Evolutionary conservation across 35 echinoderm and acorn worm species (phyloP).

Genomic region (Ptychodera flava): DNA sequence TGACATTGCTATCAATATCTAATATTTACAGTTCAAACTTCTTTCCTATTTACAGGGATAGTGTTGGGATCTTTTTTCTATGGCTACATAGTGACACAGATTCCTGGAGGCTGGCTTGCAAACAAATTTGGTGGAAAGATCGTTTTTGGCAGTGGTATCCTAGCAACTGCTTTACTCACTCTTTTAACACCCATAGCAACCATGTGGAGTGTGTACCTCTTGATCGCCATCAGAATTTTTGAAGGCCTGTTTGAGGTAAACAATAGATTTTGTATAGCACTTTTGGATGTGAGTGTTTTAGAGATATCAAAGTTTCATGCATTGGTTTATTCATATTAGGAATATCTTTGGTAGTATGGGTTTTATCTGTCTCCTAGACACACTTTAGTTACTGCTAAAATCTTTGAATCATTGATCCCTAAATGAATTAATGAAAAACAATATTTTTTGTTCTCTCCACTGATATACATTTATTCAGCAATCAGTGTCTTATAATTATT

Average conservation of each 20-base stretch:
- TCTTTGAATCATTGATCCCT: not conserved
- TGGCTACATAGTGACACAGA: slow-evolving; percentile 86
- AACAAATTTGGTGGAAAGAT: slow-evolving; percentile 69
- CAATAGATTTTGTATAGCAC: not conserved
- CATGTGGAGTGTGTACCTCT: slow-evolving; percentile 18
- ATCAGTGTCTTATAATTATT: no score
- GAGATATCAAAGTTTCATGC: not conserved
- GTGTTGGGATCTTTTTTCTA: slow-evolving; percentile 85
- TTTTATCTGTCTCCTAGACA: not conserved
- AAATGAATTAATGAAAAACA: no score
- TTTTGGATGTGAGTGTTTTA: not conserved
- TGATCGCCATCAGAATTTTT: slow-evolving; percentile 56
- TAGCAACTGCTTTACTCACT: slow-evolving; percentile 64
- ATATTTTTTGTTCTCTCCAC: no score
- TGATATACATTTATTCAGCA: no score
- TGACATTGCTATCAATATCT: no score
- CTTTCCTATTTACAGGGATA: not conserved
- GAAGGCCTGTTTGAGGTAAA: slow-evolving; percentile 86
- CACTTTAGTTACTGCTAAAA: no score
- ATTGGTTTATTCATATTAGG: not conserved
- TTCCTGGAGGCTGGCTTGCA: slow-evolving; percentile 77
- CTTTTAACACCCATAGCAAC: slow-evolving; percentile 64
- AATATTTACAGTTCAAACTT: no score
- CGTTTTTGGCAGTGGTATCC: slow-evolving; percentile 61
- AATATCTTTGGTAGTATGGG: not conserved